Percentiles rank a stretch among this genome's conserved stretches.
Evolutionary conservation across 2,113 vertebrate genomes (phyloP).

Genomic region (Oostethus manadensis): DNA sequence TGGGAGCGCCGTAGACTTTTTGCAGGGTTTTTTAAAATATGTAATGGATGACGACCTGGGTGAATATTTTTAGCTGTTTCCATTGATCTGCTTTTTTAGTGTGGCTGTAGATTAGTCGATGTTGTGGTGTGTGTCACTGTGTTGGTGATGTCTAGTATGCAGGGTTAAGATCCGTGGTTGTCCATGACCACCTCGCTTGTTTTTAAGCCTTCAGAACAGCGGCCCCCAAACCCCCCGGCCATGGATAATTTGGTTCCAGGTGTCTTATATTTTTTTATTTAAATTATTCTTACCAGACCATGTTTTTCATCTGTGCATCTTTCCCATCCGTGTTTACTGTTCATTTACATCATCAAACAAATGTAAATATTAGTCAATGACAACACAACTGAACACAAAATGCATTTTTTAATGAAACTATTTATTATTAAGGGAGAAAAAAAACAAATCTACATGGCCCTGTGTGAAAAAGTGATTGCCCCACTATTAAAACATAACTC

Average conservation of each 20-base stretch:
- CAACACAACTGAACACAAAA: too few species aligned
- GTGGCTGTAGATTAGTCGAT: conserved; percentile 26
- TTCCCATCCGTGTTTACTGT: too few species aligned
- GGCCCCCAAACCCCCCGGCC: not conserved
- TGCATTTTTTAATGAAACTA: too few species aligned
- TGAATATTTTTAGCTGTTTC: not conserved
- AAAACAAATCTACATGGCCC: too few species aligned
- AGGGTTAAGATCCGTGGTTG: conserved; percentile 20
- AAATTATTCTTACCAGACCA: too few species aligned
- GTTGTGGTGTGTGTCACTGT: conserved; percentile 24
- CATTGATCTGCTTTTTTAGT: conserved; percentile 16
- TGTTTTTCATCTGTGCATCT: too few species aligned
- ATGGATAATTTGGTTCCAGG: not conserved
- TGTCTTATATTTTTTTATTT: not conserved
- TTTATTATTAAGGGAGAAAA: too few species aligned
- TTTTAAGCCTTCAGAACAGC: conserved; percentile 6
- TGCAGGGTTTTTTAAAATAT: not conserved
- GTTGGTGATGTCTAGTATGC: conserved; percentile 25
- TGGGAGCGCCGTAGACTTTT: conserved; percentile 14
- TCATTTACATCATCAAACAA: too few species aligned
- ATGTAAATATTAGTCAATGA: too few species aligned
- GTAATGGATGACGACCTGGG: not conserved
- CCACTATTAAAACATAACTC: too few species aligned
- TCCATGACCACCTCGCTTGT: conserved; percentile 35
- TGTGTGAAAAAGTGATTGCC: too few species aligned